Percentiles rank a stretch among this genome's conserved stretches.
Evolutionary conservation across 2,888 invertebrate genomes (phyloP).

Genomic region (Tryphoninae sp.): DNA sequence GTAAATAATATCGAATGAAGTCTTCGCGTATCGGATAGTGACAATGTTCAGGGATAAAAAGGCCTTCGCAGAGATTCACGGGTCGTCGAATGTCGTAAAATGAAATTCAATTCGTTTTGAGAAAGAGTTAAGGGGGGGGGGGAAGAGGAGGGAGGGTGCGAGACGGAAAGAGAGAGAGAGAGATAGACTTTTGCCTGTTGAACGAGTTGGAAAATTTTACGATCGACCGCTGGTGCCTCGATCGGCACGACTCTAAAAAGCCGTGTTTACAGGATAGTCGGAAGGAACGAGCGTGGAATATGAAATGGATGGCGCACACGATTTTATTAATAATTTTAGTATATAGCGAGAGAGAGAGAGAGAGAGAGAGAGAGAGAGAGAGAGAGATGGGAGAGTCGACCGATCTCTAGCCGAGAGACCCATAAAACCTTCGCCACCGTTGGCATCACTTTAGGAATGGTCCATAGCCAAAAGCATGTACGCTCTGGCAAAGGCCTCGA

Average conservation of each 20-base stretch:
- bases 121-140: not conserved
- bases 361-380: constrained; percentile 35
- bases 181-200: constrained; percentile 45
- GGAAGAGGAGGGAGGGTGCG: not conserved
- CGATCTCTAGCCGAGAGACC: constrained; percentile 63
- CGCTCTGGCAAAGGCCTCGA: constrained; percentile 33
- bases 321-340: constrained; percentile 76
- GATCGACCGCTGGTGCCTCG: constrained; percentile 64
- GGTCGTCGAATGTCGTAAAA: constrained; percentile 64
- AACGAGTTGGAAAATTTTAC: constrained; percentile 72
- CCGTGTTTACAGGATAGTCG: constrained; percentile 72
- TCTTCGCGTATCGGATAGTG: constrained; percentile 32
- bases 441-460: constrained; percentile 63
- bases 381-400: constrained; percentile 26
- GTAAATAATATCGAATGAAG: constrained; percentile 25
- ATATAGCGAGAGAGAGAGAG: constrained; percentile 34
- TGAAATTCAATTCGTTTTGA: constrained; percentile 62
- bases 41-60: constrained; percentile 44
- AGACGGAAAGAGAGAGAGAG: constrained; percentile 18
- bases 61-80: constrained; percentile 42
- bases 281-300: constrained; percentile 58
- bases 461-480: constrained; percentile 47
- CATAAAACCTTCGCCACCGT: constrained; percentile 71
- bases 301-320: constrained; percentile 66
- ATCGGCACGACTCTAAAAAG: constrained; percentile 68